Base-by-base conservation (phyloP, 92 coral and sea anemone species). In the Porites rus region DNA sequence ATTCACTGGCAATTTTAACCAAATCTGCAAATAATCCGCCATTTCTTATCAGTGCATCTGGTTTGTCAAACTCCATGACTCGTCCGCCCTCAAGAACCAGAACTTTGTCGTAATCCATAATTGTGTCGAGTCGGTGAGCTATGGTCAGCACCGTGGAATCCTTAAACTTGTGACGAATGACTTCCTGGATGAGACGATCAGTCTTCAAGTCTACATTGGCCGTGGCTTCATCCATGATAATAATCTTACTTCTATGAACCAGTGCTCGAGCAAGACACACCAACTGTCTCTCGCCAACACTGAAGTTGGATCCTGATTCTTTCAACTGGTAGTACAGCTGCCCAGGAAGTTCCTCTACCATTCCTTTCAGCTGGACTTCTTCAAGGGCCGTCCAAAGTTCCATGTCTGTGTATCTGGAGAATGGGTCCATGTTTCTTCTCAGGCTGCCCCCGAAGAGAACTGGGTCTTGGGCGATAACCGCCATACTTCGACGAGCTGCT, bases 81-180 rank as follows among this genome's bases (percentile, higher is more conserved):
- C 54, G 85, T 16, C 85, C 69, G 4, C 19, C 85, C 21, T 80
- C 85, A 53, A 80, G 67, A 25, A 80, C 85, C 65, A 80, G 76
- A 75, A 80, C 76, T 25, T 80, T 80, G 25, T 80, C 85, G 52
- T 80, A 80, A 17, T 68, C 76, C 75, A 80, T 53, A 14, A 80
- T 80, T 25, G 85, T 80, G 76, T 80, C 69, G 20, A 80, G 65
- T 21, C 85, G 85, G 69, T 80, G 85, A 68, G 85, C 85, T 5
- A 80, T 80, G 31, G 85, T 80, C 25, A 80, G 28, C 16, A 80
- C 85, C 11, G 85, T 80, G 54, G 85, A 80, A 31, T 80, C 85
- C 28, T 68, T 67, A 54, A 80, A 80, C 19, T 80, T 80, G 67
- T 69, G 3, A 18, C 76, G 85, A 67, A 80, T 69, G 25, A 80